Conservation (phyloP, 2,113 vertebrate genomes). For the Ochotona curzoniae region DNA sequence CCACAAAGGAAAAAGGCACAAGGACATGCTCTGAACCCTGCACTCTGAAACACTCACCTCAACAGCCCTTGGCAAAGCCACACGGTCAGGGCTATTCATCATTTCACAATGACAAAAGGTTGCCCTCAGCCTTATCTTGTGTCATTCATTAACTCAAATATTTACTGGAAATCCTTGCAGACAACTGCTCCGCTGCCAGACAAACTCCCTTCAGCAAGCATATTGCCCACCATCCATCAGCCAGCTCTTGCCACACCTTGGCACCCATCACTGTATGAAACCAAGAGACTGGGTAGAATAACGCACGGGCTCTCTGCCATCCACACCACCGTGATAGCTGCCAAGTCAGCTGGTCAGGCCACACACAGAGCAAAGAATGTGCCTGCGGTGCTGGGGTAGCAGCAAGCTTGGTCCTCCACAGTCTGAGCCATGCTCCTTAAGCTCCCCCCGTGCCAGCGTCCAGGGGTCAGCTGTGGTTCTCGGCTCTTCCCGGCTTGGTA, state of each 20-base stretch:
- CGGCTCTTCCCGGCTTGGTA: background rate
- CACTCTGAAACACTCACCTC: background rate
- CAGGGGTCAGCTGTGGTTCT: background rate
- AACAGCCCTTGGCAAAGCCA: background rate
- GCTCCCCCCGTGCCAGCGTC: background rate
- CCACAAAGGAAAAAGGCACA: conserved; percentile 32
- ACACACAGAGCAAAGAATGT: background rate
- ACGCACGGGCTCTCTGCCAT: background rate
- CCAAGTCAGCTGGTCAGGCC: background rate
- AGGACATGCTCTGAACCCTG: background rate
- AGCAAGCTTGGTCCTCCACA: background rate
- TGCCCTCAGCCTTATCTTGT: background rate
- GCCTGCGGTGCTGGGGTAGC: background rate
- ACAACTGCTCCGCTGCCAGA: background rate
- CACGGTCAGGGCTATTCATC: background rate
- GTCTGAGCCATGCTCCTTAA: background rate
- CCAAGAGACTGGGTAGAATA: background rate
- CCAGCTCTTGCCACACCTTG: background rate
- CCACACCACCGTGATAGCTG: background rate
- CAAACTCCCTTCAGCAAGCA: background rate
- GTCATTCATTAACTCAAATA: conserved; percentile 1
- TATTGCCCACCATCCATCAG: background rate
- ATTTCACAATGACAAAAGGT: background rate
- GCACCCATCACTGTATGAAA: background rate
- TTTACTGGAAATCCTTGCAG: conserved; percentile 5